Percentiles rank a stretch among this genome's conserved stretches.
Evolutionary conservation across 2,113 vertebrate genomes (phyloP).

Genomic region (Albula glossodonta): DNA sequence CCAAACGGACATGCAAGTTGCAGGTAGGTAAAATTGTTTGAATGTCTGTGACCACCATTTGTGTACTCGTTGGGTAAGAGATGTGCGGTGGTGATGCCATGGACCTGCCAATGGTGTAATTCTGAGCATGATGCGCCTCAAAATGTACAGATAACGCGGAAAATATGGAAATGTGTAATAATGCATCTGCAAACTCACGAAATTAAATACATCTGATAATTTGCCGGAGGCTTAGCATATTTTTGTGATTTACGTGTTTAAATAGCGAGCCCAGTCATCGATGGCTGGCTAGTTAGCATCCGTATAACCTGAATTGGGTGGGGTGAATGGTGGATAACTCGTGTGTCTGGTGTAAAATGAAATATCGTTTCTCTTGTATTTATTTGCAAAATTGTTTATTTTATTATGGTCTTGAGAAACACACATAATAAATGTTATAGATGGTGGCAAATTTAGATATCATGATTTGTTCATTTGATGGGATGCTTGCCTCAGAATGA

Average conservation of each 20-base stretch:
- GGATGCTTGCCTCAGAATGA: neutral
- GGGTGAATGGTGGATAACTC: conserved; percentile 23
- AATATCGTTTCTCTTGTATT: neutral
- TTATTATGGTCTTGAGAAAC: neutral
- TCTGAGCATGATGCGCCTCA: conserved; percentile 22
- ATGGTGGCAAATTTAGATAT: neutral
- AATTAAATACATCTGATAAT: neutral
- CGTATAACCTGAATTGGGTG: conserved; percentile 21
- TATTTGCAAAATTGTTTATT: neutral
- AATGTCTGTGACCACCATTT: conserved; percentile 14
- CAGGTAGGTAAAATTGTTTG: conserved; percentile 58
- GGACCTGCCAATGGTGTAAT: conserved; percentile 42
- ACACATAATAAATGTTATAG: neutral
- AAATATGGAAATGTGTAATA: neutral
- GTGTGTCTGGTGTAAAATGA: neutral
- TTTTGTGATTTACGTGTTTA: neutral
- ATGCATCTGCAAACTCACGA: neutral
- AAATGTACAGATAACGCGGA: conserved; percentile 12
- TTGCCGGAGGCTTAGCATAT: neutral
- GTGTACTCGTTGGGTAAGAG: conserved; percentile 31
- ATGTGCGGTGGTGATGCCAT: conserved; percentile 65
- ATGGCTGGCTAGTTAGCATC: neutral
- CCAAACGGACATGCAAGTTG: conserved; percentile 70
- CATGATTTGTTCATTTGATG: neutral
- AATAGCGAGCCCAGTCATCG: neutral